These are phyloP conservation scores for Diaperis boleti DNA, from an alignment of 2,888 invertebrate species.

Conservation along the genomic window DNA sequence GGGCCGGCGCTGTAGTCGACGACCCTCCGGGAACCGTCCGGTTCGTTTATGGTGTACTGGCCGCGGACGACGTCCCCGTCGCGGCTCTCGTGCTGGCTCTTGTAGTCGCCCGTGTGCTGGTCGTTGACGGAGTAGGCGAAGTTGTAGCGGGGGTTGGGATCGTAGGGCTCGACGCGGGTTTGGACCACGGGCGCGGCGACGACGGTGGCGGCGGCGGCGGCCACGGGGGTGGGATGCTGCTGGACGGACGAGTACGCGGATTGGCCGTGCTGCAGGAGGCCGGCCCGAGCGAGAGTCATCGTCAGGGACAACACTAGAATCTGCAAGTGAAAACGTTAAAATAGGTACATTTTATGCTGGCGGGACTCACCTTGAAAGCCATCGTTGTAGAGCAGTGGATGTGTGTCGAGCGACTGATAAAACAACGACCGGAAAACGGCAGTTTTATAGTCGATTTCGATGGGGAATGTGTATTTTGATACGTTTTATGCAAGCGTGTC, in stretches of 20 bases:
- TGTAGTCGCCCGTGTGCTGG: conserved; percentile 62
- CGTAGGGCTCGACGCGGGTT: conserved; percentile 60
- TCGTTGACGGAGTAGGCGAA: conserved; percentile 64
- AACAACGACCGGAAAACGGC: conserved; percentile 45
- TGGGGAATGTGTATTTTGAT: conserved; percentile 50
- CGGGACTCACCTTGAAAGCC: conserved; percentile 54
- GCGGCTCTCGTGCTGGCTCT: conserved; percentile 62
- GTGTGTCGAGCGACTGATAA: conserved; percentile 54
- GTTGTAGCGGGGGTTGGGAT: conserved; percentile 62
- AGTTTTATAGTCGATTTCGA: conserved; percentile 52
- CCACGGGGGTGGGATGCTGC: conserved; percentile 54
- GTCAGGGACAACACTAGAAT: conserved; percentile 41
- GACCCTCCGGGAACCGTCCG: conserved; percentile 61
- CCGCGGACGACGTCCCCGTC: conserved; percentile 62
- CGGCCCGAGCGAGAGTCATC: conserved; percentile 42
- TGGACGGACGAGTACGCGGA: conserved; percentile 54
- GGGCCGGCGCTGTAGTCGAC: conserved; percentile 62
- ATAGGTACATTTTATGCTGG: conserved; percentile 2
- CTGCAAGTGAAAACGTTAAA: conserved; percentile 21
- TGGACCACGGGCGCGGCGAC: conserved; percentile 52
- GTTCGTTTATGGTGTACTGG: conserved; percentile 62
- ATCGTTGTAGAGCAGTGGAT: conserved; percentile 48
- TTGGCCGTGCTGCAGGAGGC: conserved; percentile 48
- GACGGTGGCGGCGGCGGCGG: conserved; percentile 39
- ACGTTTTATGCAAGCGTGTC: conserved; percentile 52